A percentile compares a stretch with the other conserved stretches of the same genome.
Conservation (phyloP, 2,888 invertebrate species). For the Odontothrips loti region DNA sequence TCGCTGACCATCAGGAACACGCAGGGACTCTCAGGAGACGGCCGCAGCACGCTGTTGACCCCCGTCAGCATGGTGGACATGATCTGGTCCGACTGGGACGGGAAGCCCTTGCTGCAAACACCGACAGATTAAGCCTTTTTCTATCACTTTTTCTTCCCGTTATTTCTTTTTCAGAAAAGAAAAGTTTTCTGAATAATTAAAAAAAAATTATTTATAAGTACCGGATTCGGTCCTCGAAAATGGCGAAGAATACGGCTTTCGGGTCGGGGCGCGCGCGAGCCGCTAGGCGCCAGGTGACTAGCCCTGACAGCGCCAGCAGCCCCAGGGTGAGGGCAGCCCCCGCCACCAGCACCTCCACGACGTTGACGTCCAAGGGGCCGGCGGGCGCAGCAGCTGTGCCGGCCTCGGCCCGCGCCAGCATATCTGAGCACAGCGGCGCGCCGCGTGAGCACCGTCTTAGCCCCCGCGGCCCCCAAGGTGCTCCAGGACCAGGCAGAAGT, state of each 20-base stretch:
- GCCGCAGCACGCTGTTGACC: neutral
- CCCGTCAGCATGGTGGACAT: conserved; percentile 6
- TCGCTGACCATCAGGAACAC: conserved; percentile 1
- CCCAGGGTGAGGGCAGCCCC: neutral
- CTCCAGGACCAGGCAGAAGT: too few species aligned
- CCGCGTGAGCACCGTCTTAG: too few species aligned
- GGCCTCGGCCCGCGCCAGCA: neutral
- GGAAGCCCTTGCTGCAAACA: neutral
- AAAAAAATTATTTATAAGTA: neutral
- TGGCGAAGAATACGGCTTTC: conserved; percentile 8
- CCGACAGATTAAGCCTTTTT: too few species aligned
- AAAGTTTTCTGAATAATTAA: too few species aligned
- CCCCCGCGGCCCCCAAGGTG: too few species aligned
- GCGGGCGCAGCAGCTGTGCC: neutral
- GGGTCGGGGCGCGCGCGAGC: neutral
- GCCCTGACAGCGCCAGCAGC: neutral
- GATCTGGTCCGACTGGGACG: neutral
- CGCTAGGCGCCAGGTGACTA: neutral
- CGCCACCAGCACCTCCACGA: neutral
- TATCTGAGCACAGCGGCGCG: neutral
- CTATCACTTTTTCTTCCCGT: too few species aligned
- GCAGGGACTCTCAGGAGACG: neutral
- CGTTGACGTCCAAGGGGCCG: neutral
- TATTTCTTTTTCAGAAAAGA: too few species aligned
- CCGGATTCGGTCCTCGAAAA: conserved; percentile 16